Conservation (phyloP, 2,113 vertebrate genomes). For the Corythaixoides concolor region DNA sequence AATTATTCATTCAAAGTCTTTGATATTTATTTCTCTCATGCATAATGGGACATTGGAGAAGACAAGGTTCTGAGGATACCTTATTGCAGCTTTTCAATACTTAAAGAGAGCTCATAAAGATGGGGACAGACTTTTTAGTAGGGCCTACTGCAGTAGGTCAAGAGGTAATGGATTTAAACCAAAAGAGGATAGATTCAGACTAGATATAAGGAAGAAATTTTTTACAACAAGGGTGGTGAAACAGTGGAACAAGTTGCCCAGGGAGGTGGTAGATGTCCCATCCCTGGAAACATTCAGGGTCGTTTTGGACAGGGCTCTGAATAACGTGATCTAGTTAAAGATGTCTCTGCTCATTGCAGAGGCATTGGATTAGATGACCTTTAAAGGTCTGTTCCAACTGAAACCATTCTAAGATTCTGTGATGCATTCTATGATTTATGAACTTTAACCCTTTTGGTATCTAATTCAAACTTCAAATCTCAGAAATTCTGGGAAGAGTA, state of each 20-base stretch:
- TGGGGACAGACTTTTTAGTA: background rate
- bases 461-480: background rate
- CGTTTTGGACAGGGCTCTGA: fast-evolving
- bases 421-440: background rate
- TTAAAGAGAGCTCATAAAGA: background rate
- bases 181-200: background rate
- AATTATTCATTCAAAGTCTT: background rate
- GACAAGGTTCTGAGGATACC: background rate
- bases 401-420: background rate
- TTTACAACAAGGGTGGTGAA: background rate
- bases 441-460: background rate
- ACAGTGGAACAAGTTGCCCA: background rate
- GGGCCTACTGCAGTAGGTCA: background rate
- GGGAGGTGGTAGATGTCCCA: too few relatives aligned
- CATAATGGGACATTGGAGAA: background rate
- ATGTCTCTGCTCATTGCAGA: fast-evolving
- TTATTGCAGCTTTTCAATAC: background rate
- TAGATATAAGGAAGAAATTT: background rate
- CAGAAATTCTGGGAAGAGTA: background rate
- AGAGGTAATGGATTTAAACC: background rate
- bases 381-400: background rate
- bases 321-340: background rate
- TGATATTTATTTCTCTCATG: background rate
- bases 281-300: background rate
- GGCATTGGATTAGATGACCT: background rate